A percentile compares a stretch with the other conserved stretches of the same genome.
Conservation (phyloP, 2,797 vertebrate genomes). For the Oophaga sylvatica region DNA sequence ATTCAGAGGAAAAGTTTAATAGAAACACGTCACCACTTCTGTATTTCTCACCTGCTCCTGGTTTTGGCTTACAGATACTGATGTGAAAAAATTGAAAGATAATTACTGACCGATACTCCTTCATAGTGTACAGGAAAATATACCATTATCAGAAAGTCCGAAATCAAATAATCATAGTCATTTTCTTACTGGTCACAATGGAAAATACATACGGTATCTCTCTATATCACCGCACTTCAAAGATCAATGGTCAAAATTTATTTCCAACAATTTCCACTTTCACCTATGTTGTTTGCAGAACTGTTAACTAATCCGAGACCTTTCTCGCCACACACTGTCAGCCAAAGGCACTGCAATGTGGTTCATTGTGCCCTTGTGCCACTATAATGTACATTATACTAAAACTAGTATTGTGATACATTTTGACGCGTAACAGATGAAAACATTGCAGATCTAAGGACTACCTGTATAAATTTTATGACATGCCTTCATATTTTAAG, state of each 20-base stretch:
- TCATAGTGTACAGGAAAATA: not conserved
- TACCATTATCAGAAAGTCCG: not conserved
- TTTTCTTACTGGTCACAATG: not conserved
- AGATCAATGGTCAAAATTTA: not conserved
- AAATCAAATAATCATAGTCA: not conserved
- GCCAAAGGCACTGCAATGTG: not conserved
- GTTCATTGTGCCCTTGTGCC: too few species aligned
- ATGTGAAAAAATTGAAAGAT: not conserved
- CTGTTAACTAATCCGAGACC: not conserved
- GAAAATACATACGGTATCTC: not conserved
- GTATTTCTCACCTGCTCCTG: too few species aligned
- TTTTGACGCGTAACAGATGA: not conserved
- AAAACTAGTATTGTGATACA: not conserved
- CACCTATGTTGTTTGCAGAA: not conserved
- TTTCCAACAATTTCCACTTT: not conserved
- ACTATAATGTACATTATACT: not conserved
- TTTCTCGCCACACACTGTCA: not conserved
- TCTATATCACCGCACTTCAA: not conserved
- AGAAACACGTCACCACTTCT: too few species aligned
- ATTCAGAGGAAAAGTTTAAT: too few species aligned
- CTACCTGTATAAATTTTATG: not conserved
- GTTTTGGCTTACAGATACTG: too few species aligned
- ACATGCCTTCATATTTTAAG: too few species aligned
- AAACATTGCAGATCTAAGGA: not conserved
- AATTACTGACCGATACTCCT: not conserved